phyloP scores from a whole-genome alignment of 23 tunicate species.

The Diplosoma virens region DNA sequence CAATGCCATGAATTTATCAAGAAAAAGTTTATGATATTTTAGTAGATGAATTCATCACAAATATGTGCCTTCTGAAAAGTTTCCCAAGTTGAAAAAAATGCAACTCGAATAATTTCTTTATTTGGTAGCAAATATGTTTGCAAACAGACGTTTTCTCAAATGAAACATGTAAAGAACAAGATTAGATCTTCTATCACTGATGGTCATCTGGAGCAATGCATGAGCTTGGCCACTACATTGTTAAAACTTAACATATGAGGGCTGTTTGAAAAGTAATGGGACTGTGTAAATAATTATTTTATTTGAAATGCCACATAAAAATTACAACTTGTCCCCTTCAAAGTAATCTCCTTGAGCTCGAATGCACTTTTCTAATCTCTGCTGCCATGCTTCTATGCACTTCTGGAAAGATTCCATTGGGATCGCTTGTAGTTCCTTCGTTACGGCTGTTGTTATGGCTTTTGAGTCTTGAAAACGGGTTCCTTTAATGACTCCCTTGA shows the following conservation, averaged over 20 bases:
- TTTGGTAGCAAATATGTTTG: conserved; percentile 1
- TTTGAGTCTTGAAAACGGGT: too few relatives aligned
- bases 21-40: neutral
- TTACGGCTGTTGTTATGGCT: too few relatives aligned
- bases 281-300: too few relatives aligned
- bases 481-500: too few relatives aligned
- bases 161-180: neutral
- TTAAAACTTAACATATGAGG: neutral
- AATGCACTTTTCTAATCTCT: too few relatives aligned
- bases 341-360: too few relatives aligned
- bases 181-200: conserved; percentile 9
- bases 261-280: too few relatives aligned
- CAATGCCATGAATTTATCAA: conserved; percentile 18
- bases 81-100: neutral
- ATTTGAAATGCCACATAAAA: too few relatives aligned
- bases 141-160: neutral
- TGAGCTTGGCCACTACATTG: conserved; percentile 6
- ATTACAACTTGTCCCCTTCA: too few relatives aligned
- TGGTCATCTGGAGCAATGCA: conserved; percentile 4
- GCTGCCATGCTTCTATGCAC: too few relatives aligned
- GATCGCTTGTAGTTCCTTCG: too few relatives aligned
- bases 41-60: neutral
- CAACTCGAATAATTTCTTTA: conserved; percentile 3
- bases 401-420: too few relatives aligned
- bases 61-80: conserved; percentile 1